Evolutionary conservation across 2,113 vertebrate species (phyloP), one percentile per base, ranked within the genome.

Genomic region (Campylorhamphus procurvoides): DNA sequence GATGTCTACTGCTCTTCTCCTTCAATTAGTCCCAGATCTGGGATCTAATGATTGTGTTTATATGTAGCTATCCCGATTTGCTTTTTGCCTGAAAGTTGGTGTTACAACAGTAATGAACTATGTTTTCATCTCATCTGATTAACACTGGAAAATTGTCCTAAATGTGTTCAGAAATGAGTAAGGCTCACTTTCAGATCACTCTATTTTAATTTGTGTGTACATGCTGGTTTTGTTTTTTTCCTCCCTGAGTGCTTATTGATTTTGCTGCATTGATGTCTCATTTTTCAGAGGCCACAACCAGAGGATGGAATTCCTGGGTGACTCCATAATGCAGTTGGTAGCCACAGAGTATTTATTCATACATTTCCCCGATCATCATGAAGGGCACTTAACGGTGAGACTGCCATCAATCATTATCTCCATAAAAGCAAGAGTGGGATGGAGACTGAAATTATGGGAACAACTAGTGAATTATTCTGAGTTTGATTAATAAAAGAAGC

Each of bases 311-410:
- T 99, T 99, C 97, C 98, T 99, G 91, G 99, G 99, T 80, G 99
- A 99, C 97, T 99, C 99, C 37, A 99, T 99, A 97, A 99, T 99
- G 99, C 99, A 99, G 94, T 97, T 99, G 91, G 99, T 99, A 83
- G 99, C 99, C 88, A 99, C 99, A 1, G 99, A 99, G 86, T 99
- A 99, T 96, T 98, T 99, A 96, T 99, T 99, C 98, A 99, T 99
- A 97, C 99, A 99, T 97, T 99, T 99, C 93, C 99, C 99, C 0
- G 99, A 99, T 97, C 99, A 99, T 97, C 99, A 99, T 20, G 99
- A 99, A 97, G 99, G 99, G 93, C 99, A 99, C 96, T 97, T 99
- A 96, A 99, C 99, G 79, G 99, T 99, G 96, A 99, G 98, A 87
- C 39, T 83, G 60, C 74, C 71, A 94, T 95, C 87, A 89, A 5